These are phyloP conservation scores for Gonocerus acuteangulatus DNA, from an alignment of 2,888 invertebrate genomes.

Conservation along the genomic window DNA sequence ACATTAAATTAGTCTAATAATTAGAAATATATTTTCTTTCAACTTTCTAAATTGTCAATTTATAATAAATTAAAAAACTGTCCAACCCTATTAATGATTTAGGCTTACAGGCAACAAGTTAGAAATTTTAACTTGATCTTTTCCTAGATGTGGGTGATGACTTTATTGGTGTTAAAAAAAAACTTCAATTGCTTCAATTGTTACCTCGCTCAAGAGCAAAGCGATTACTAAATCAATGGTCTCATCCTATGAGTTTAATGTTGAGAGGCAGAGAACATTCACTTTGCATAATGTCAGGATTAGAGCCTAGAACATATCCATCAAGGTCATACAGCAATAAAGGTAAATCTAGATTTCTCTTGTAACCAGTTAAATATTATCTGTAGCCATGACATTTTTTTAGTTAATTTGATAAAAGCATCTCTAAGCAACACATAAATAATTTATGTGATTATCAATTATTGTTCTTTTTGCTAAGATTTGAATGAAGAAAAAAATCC, in stretches of 20 bases:
- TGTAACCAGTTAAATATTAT: not conserved
- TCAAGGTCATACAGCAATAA: not conserved
- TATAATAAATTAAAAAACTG: too few relatives aligned
- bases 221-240: slow-evolving; percentile 68
- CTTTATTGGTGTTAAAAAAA: slow-evolving; percentile 56
- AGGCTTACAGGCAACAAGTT: too few relatives aligned
- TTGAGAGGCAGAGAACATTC: slow-evolving; percentile 75
- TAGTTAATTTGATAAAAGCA: too few relatives aligned
- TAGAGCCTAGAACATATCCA: slow-evolving; percentile 43
- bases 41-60: too few relatives aligned
- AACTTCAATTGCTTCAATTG: slow-evolving; percentile 63
- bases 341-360: not conserved
- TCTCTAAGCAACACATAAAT: too few relatives aligned
- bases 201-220: slow-evolving; percentile 71
- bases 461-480: too few relatives aligned
- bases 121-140: too few relatives aligned
- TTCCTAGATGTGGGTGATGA: slow-evolving; percentile 46
- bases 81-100: too few relatives aligned
- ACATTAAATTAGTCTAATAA: too few relatives aligned
- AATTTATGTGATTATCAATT: too few relatives aligned
- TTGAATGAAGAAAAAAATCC: too few relatives aligned
- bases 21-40: too few relatives aligned
- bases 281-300: slow-evolving; percentile 67
- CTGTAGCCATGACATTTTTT: not conserved
- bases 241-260: slow-evolving; percentile 66